phyloP scores from a whole-genome alignment of 2,797 vertebrate species.

The Hyperoplus lanceolatus region DNA sequence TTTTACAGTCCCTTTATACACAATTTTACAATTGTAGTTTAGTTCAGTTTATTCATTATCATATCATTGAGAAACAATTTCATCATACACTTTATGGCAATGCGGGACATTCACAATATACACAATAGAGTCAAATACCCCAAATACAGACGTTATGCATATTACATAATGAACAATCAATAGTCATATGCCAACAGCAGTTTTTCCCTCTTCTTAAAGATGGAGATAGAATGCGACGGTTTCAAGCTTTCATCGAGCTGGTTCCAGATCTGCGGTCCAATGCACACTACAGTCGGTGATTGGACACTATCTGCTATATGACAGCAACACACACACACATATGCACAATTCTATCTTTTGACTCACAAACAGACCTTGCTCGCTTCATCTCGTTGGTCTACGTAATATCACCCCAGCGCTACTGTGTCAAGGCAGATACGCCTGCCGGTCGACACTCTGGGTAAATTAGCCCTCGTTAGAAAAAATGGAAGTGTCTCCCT shows the following conservation, averaged over 20 bases:
- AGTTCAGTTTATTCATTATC: no score
- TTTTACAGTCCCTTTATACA: constrained; percentile 19
- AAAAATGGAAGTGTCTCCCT: constrained; percentile 21
- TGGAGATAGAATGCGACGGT: no score
- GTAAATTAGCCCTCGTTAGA: constrained; percentile 51
- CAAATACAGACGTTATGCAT: no score
- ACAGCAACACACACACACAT: constrained; percentile 10
- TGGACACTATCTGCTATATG: constrained; percentile 31
- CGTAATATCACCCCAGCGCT: constrained; percentile 33
- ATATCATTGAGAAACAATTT: no score
- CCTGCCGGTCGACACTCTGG: constrained; percentile 35
- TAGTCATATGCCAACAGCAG: no score
- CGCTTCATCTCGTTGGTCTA: background rate
- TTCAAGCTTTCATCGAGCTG: no score
- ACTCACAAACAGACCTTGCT: constrained; percentile 4
- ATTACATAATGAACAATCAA: no score
- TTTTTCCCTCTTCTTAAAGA: no score
- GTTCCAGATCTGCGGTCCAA: no score
- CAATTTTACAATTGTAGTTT: constrained; percentile 17
- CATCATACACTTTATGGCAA: no score
- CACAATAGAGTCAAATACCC: no score
- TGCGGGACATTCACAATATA: no score
- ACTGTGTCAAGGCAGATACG: constrained; percentile 25
- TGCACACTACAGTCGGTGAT: background rate
- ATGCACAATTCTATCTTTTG: background rate